Conservation (phyloP, 2,113 vertebrate genomes). For the Sapayoa aenigma region DNA sequence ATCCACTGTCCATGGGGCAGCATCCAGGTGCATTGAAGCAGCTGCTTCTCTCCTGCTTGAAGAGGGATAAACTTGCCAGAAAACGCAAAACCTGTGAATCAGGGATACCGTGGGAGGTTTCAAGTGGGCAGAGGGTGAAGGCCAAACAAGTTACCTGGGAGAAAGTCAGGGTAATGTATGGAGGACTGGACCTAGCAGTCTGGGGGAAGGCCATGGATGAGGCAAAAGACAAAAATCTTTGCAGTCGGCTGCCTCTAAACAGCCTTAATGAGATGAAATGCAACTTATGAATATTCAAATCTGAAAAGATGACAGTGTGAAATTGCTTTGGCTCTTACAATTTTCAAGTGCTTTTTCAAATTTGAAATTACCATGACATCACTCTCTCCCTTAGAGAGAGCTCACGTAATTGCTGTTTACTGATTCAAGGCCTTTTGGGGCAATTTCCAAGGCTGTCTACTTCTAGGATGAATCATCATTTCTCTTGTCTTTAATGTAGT, state of each 20-base stretch:
- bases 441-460: conserved; percentile 3
- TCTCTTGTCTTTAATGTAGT: background rate
- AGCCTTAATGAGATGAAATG: background rate
- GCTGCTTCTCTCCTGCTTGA: background rate
- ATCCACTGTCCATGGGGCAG: background rate
- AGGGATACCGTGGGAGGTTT: background rate
- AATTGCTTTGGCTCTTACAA: background rate
- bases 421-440: conserved; percentile 1
- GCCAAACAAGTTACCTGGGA: background rate
- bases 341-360: conserved; percentile 44
- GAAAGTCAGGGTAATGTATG: fast-evolving
- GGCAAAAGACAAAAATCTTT: background rate
- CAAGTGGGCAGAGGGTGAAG: background rate
- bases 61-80: background rate
- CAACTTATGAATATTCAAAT: background rate
- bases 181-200: background rate
- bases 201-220: background rate
- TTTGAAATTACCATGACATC: conserved; percentile 42
- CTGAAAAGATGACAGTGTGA: conserved; percentile 16
- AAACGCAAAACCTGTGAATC: background rate
- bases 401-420: conserved; percentile 30
- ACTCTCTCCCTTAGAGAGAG: background rate
- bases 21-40: background rate
- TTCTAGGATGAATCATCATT: background rate
- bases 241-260: background rate